Conservation (phyloP, 2,888 invertebrate species). For the Lasiommata megera region DNA sequence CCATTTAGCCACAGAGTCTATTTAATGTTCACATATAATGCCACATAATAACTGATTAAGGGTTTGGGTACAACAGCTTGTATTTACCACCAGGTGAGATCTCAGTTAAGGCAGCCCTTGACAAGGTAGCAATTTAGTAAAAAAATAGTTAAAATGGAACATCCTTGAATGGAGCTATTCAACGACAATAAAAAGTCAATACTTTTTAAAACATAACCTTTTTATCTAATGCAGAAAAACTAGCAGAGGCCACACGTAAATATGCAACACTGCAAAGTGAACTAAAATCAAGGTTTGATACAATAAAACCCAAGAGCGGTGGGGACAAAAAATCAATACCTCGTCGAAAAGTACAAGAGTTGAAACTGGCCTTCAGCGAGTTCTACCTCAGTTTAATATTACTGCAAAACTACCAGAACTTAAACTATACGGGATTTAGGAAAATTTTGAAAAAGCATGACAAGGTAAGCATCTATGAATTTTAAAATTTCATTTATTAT, state of each 20-base stretch:
- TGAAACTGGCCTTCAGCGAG: slow-evolving; percentile 99
- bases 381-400: slow-evolving; percentile 98
- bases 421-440: slow-evolving; percentile 99
- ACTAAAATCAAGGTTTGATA: slow-evolving; percentile 84
- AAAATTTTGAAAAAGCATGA: slow-evolving; percentile 99
- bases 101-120: too few relatives aligned
- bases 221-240: slow-evolving; percentile 87
- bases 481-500: too few relatives aligned
- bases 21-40: too few relatives aligned
- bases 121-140: too few relatives aligned
- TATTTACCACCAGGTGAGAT: too few relatives aligned
- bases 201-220: too few relatives aligned
- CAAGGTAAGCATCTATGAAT: slow-evolving; percentile 91
- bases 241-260: slow-evolving; percentile 98
- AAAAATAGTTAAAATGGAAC: too few relatives aligned
- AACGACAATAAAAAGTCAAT: too few relatives aligned
- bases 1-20: too few relatives aligned
- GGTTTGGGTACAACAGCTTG: too few relatives aligned
- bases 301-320: slow-evolving; percentile 70
- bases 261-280: slow-evolving; percentile 95
- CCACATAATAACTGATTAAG: too few relatives aligned
- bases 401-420: slow-evolving; percentile 98
- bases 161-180: too few relatives aligned
- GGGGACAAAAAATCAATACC: slow-evolving; percentile 80
- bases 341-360: slow-evolving; percentile 91